These are phyloP conservation scores for Pemphredon lugubris DNA, from an alignment of 2,888 invertebrate species.

Conservation along the genomic window DNA sequence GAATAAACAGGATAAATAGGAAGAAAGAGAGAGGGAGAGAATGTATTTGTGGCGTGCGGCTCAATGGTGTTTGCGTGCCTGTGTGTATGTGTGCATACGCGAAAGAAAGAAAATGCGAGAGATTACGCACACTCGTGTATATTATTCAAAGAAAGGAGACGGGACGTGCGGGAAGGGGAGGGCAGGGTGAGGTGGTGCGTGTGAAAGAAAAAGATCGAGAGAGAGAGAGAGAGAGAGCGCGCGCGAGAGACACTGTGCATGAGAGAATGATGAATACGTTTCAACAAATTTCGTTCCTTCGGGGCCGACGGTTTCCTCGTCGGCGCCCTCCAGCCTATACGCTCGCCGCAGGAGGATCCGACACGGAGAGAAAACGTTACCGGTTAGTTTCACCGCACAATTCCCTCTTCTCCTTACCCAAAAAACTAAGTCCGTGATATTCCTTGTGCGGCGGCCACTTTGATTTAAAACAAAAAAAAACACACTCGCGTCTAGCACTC, in stretches of 20 bases:
- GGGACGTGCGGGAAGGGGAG: conserved; percentile 23
- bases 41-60: conserved; percentile 45
- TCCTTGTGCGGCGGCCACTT: conserved; percentile 48
- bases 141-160: conserved; percentile 52
- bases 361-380: conserved; percentile 35
- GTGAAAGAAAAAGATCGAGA: conserved; percentile 18
- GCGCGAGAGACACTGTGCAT: conserved; percentile 8
- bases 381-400: conserved; percentile 50
- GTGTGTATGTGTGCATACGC: conserved; percentile 18
- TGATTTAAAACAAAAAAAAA: no score
- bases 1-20: conserved; percentile 59
- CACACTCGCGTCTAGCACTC: conserved; percentile 63
- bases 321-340: conserved; percentile 18
- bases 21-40: conserved; percentile 23
- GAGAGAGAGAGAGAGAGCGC: conserved; percentile 32
- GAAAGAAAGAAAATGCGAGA: conserved; percentile 45
- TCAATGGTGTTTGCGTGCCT: conserved; percentile 10
- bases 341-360: conserved; percentile 5
- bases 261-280: conserved; percentile 23
- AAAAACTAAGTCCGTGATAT: conserved; percentile 39
- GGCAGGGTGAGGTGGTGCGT: conserved; percentile 25
- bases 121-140: conserved; percentile 50
- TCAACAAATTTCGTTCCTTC: conserved; percentile 24
- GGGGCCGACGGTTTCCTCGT: conserved; percentile 23
- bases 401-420: conserved; percentile 51